Percentiles rank a stretch among this genome's conserved stretches.
Evolutionary conservation across 2,888 invertebrate genomes (phyloP).

Genomic region (Aricia artaxerxes): DNA sequence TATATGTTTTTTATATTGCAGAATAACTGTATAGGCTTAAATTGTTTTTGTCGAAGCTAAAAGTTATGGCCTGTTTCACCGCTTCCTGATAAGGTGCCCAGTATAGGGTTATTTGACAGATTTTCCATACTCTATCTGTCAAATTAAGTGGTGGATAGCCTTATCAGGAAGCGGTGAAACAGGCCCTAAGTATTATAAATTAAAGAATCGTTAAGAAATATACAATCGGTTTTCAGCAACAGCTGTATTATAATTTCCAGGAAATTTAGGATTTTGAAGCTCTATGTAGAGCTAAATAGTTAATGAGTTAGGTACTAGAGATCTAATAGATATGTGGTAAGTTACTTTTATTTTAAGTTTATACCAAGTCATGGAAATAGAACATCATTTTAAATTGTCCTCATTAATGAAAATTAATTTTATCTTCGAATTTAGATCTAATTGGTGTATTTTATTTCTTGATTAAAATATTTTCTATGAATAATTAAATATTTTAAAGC

Average conservation of each 20-base stretch:
- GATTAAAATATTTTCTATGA: background rate
- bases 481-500: conserved; percentile 15
- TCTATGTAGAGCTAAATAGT: background rate
- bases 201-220: too few species aligned
- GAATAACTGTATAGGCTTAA: background rate
- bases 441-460: conserved; percentile 1
- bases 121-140: too few species aligned
- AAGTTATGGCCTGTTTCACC: background rate
- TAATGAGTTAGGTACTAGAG: too few species aligned
- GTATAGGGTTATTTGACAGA: too few species aligned
- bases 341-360: background rate
- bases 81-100: too few species aligned
- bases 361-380: background rate
- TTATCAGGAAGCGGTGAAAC: too few species aligned
- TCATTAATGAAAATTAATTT: background rate
- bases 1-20: background rate
- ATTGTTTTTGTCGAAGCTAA: background rate
- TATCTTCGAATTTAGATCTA: background rate
- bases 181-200: background rate
- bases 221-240: too few species aligned
- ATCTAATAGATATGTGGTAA: background rate
- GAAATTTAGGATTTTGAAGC: too few species aligned
- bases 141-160: too few species aligned
- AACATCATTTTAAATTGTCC: background rate
- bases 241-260: too few species aligned